Evolutionary conservation across 2,797 vertebrate species (phyloP).

Genomic region (Denticeps clupeoides): DNA sequence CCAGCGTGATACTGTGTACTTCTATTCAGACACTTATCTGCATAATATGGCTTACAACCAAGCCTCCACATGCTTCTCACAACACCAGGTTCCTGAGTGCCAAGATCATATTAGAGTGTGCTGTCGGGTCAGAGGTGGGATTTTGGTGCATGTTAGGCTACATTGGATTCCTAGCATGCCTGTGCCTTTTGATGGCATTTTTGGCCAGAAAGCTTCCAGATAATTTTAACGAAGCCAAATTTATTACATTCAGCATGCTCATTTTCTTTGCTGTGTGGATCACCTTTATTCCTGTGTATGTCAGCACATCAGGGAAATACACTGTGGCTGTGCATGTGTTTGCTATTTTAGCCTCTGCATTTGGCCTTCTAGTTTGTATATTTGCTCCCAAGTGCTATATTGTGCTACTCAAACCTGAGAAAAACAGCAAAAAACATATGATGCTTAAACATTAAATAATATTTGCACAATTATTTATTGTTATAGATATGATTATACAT

Average conservation of each 20-base stretch:
- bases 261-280: slow-evolving; percentile 65
- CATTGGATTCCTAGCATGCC: slow-evolving; percentile 51
- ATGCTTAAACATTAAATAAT: slow-evolving; percentile 35
- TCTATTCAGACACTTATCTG: slow-evolving; percentile 51
- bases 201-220: slow-evolving; percentile 54
- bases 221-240: slow-evolving; percentile 59
- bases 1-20: slow-evolving; percentile 46
- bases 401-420: slow-evolving; percentile 49
- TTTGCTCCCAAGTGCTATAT: slow-evolving; percentile 59
- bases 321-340: slow-evolving; percentile 57
- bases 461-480: too few relatives aligned
- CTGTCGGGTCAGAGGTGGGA: slow-evolving; percentile 45
- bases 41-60: slow-evolving; percentile 44
- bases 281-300: slow-evolving; percentile 57
- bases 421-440: slow-evolving; percentile 44
- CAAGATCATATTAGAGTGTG: slow-evolving; percentile 49
- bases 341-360: slow-evolving; percentile 55
- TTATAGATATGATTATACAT: too few relatives aligned
- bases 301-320: slow-evolving; percentile 57
- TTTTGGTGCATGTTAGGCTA: slow-evolving; percentile 60
- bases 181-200: slow-evolving; percentile 54
- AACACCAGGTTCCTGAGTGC: slow-evolving; percentile 41
- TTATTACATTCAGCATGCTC: slow-evolving; percentile 60
- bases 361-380: slow-evolving; percentile 54
- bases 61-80: slow-evolving; percentile 42